phyloP scores from a whole-genome alignment of 1,140 invertebrate genomes.

The Trichogramma pretiosum region DNA sequence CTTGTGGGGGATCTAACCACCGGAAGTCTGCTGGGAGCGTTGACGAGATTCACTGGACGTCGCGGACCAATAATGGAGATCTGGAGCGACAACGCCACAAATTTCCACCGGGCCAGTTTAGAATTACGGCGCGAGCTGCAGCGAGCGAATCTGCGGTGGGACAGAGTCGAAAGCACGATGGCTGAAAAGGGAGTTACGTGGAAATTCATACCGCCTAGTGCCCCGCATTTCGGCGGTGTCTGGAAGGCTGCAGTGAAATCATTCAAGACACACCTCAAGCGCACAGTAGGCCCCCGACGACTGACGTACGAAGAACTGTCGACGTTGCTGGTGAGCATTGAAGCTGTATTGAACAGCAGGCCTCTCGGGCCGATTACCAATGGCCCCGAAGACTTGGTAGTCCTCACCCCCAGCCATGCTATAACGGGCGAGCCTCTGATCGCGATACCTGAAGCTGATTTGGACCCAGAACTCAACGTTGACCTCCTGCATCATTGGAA shows the following conservation, averaged over 20 bases:
- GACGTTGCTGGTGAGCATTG: too few species aligned
- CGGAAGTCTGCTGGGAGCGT: neutral
- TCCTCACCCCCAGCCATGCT: conserved; percentile 15
- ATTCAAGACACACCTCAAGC: neutral
- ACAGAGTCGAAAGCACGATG: too few species aligned
- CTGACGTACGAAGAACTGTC: too few species aligned
- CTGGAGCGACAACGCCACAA: conserved; percentile 4
- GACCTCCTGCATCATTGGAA: too few species aligned
- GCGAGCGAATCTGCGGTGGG: too few species aligned
- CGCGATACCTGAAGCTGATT: conserved; percentile 12
- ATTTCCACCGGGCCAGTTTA: neutral
- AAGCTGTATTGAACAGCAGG: too few species aligned
- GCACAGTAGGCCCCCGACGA: too few species aligned
- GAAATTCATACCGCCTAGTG: neutral
- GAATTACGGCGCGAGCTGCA: neutral
- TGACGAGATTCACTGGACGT: neutral
- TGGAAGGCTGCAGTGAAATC: neutral
- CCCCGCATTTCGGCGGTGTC: neutral
- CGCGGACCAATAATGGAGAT: neutral
- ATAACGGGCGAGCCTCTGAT: conserved; percentile 8
- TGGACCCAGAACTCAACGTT: too few species aligned
- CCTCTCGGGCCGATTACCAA: conserved; percentile 4
- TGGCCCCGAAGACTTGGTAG: conserved; percentile 13
- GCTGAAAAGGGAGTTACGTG: neutral
- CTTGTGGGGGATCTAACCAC: neutral